These are phyloP conservation scores for Lepeophtheirus salmonis DNA, from an alignment of 1,140 invertebrate species.

Conservation along the genomic window DNA sequence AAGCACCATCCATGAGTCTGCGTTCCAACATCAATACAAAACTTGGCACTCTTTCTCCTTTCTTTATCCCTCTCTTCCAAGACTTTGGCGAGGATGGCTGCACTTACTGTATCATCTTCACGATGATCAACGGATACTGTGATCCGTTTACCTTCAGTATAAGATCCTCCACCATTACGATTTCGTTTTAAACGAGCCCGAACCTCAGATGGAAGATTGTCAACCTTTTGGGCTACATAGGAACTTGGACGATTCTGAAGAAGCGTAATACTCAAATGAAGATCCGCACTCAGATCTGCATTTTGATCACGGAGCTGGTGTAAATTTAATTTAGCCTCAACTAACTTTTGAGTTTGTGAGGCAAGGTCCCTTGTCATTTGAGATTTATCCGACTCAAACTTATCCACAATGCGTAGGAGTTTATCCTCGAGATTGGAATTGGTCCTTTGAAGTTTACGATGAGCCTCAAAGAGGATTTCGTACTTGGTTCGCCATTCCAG, in stretches of 20 bases:
- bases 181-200: background rate
- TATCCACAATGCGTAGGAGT: conserved; percentile 71
- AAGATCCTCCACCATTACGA: background rate
- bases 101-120: conserved; percentile 54
- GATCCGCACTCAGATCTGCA: conserved; percentile 65
- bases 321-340: conserved; percentile 66
- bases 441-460: conserved; percentile 78
- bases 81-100: conserved; percentile 78
- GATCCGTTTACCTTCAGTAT: conserved; percentile 6
- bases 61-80: conserved; percentile 60
- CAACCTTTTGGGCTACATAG: conserved; percentile 77
- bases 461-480: conserved; percentile 63
- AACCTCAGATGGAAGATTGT: conserved; percentile 28
- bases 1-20: conserved; percentile 11
- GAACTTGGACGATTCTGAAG: conserved; percentile 85
- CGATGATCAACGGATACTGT: conserved; percentile 7
- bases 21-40: conserved; percentile 17
- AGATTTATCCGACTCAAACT: conserved; percentile 74
- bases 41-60: conserved; percentile 26
- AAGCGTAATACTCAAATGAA: conserved; percentile 77
- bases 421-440: conserved; percentile 92
- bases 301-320: conserved; percentile 75
- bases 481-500: conserved; percentile 9
- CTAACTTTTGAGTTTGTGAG: conserved; percentile 60
- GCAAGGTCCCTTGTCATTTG: conserved; percentile 67